Base-by-base conservation (phyloP, 2,113 vertebrate species). In the Hemichromis elongatus region DNA sequence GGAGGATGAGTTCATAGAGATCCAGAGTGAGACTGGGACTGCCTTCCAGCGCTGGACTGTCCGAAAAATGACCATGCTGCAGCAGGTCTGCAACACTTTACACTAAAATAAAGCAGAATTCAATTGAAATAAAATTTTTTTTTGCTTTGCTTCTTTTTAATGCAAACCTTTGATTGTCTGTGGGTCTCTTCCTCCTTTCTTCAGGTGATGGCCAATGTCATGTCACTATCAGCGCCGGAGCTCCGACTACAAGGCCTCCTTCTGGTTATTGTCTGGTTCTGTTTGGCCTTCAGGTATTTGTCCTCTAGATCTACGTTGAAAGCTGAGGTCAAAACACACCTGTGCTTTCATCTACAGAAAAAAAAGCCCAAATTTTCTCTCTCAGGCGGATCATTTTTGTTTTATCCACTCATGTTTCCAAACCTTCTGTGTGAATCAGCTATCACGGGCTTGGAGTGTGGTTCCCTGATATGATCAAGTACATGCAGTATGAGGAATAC, bases 391-490 rank as follows among this genome's bases (percentile, higher is more conserved):
- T 47, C 9, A 3, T 30, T 33, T 24, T 80, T 19, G 28, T 40
- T 70, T 57, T 12, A 4, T 28, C 5, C 19, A 11, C n/a, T 73
- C 9, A 28, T 4, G 30, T 55, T 45, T 45, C 53, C 2, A 3
- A n/a, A 90, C 42, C 37, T 55, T 86, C 42, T 86, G 11, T 87
- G 35, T 90, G 6, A 47, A 9, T 81, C 91, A 99, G 99, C 91
- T 99, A 98, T 93, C 98, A 99, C 2, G 99, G 99, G 14, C 96
- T 99, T 85, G 97, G 96, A 1, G 98, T 99, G 52, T 99, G 98
- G 98, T 99, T 99, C 90, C 98, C 98, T 4, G 99, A 99, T 78
- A 98, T 99, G 97, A 98, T 99, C 87, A 98, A 98, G 3, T 97
- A 98, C 90, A 95, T 98, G 92, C 98, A 99, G 95, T 98, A 97